Evolutionary conservation across 2,113 vertebrate species (phyloP), one percentile per base, ranked within the genome.

Genomic region (Ailuropoda melanoleuca): DNA sequence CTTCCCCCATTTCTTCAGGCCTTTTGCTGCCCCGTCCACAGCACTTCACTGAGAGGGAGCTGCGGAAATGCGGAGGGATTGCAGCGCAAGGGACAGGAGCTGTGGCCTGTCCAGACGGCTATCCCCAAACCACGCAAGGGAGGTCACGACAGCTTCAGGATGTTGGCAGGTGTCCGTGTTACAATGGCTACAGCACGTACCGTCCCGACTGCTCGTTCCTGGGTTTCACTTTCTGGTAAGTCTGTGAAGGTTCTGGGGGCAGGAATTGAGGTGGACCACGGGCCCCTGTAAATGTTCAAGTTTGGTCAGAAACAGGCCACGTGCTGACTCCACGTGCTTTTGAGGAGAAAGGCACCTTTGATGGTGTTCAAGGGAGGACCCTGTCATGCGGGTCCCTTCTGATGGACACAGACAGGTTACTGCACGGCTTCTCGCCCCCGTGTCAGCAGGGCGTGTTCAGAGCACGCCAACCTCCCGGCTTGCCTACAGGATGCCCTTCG

Each of bases 71-170:
- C 21, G 2, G 8, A 48, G 31, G 43, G 14, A 7, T 46, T 43
- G 8, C 64, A n/a, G 31, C 14, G 15, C 13, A 13, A 39, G 6
- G 70, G 31, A 8, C 68, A 24, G 9, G 29, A 26, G 31, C 43
- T 24, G 1, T 31, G 9, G 6, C 4, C 17, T 21, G 31, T 43
- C 23, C 39, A 4, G 6, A 11, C 3, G 2, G 0, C 21, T 10
- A 2, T 26, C 31, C 17, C 23, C 21, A n/a, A n/a, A 37, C 58
- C 48, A 29, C 2, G 14, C 10, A 43, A 18, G 46, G n/a, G n/a
- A 5, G n/a, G 66, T 8, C 13, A 5, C 7, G 0, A 37, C 1
- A 48, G 62, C 39, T 31, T 46, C 24, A 12, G 5, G 9, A 48
- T 60, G 34, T 23, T 31, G 19, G 31, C n/a, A 15, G 37, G 1